Conservation (phyloP, 1,140 invertebrate species). For the Drosophila bifasciata region DNA sequence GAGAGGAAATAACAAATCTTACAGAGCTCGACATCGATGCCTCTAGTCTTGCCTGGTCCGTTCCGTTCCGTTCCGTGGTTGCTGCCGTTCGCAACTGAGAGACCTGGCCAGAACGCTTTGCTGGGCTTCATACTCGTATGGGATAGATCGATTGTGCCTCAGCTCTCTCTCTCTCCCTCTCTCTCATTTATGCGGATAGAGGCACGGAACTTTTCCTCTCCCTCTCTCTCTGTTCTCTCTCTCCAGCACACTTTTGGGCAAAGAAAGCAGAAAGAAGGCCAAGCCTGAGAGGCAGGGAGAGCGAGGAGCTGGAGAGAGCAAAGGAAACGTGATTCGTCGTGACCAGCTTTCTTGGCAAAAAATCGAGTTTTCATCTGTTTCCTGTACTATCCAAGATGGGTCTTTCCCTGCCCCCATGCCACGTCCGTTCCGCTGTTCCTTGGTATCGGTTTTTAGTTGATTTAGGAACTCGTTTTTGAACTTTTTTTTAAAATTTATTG, state of each 20-base stretch:
- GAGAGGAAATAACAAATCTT: constrained; percentile 34
- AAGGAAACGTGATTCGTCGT: constrained; percentile 31
- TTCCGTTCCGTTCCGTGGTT: constrained; percentile 10
- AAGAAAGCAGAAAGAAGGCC: too few species aligned
- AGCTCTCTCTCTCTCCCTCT: too few species aligned
- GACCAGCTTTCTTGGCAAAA: constrained; percentile 6
- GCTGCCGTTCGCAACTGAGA: constrained; percentile 37
- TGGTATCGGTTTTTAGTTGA: neutral
- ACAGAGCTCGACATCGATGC: constrained; percentile 33
- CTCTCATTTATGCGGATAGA: too few species aligned
- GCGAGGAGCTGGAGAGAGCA: neutral
- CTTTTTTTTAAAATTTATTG: constrained; percentile 6
- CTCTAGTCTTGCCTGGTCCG: constrained; percentile 7
- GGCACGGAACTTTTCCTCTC: too few species aligned
- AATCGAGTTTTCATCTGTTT: constrained; percentile 35
- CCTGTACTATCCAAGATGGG: constrained; percentile 48
- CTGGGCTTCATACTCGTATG: constrained; percentile 12
- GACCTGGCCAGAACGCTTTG: constrained; percentile 29
- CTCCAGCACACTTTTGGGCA: too few species aligned
- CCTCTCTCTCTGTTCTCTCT: too few species aligned
- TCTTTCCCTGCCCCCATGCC: constrained; percentile 27
- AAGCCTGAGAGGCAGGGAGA: neutral
- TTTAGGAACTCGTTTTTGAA: constrained; percentile 38
- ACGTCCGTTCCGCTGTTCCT: constrained; percentile 19
- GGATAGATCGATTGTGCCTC: constrained; percentile 4